These are phyloP conservation scores for Brachyrhaphis roseni DNA, from an alignment of 2,797 vertebrate genomes.

Conservation along the genomic window DNA sequence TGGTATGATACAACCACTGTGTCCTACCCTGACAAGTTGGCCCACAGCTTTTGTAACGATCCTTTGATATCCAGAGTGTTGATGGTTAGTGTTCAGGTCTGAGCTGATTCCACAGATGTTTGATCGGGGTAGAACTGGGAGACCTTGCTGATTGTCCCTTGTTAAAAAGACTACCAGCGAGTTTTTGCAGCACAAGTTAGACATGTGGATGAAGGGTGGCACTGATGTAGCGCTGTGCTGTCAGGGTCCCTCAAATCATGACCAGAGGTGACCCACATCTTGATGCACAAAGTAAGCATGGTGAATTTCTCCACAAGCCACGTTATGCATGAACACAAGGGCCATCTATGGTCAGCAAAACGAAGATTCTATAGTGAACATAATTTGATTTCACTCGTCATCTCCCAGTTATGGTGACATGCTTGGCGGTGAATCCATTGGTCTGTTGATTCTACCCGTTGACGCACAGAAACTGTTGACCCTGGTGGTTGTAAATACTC, in stretches of 20 bases:
- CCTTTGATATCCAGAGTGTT: background rate
- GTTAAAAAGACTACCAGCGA: background rate
- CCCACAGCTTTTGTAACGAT: background rate
- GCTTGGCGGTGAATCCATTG: background rate
- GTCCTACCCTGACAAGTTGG: background rate
- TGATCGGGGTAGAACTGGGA: background rate
- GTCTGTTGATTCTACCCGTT: background rate
- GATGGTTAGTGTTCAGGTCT: background rate
- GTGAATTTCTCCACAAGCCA: background rate
- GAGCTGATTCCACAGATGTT: background rate
- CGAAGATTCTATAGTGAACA: background rate
- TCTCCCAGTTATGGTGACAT: background rate
- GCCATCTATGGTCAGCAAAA: background rate
- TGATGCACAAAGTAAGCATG: background rate
- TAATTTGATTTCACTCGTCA: background rate
- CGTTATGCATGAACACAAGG: background rate
- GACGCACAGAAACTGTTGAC: background rate
- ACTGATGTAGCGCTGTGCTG: background rate
- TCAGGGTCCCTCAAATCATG: slow-evolving; percentile 1
- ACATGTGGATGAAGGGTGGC: background rate
- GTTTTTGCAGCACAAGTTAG: background rate
- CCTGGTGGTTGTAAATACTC: background rate
- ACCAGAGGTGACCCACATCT: background rate
- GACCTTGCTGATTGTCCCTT: background rate
- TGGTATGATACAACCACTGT: background rate